Conservation (phyloP, 23 tunicate genomes). For the Botrylloides violaceus region DNA sequence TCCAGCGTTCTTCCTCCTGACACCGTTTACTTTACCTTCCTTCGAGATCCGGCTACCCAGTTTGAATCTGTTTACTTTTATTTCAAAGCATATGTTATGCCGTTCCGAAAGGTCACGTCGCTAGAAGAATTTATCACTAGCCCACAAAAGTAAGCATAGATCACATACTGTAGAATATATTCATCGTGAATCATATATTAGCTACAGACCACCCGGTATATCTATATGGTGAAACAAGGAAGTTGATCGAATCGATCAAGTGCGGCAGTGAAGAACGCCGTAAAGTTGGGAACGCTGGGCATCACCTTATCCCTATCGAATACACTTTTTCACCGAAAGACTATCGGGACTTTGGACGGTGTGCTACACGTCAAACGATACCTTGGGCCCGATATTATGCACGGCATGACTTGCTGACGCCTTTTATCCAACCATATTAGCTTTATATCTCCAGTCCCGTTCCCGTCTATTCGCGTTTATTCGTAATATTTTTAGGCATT, state of each 20-base stretch:
- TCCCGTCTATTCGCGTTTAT: too few species aligned
- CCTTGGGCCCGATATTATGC: too few species aligned
- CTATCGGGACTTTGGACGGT: too few species aligned
- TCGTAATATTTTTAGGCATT: conserved; percentile 61
- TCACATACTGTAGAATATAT: too few species aligned
- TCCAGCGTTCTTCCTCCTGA: neutral
- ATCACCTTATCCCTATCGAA: too few species aligned
- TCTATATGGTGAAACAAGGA: neutral
- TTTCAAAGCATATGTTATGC: neutral
- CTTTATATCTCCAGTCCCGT: too few species aligned
- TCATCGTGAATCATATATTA: neutral
- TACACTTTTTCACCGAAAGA: too few species aligned
- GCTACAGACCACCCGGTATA: neutral
- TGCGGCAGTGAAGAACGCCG: neutral
- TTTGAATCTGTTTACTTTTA: conserved; percentile 12
- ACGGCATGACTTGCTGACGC: too few species aligned
- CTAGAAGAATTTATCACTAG: neutral
- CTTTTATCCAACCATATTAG: too few species aligned
- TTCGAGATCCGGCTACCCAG: conserved; percentile 23
- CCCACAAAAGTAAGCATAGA: conserved; percentile 12
- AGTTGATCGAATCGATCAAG: neutral
- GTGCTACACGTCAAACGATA: too few species aligned
- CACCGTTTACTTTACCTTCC: neutral
- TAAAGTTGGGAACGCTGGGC: neutral
- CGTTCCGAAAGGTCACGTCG: neutral